Conservation (phyloP, 2,113 vertebrate species). For the Amazona vittata region DNA sequence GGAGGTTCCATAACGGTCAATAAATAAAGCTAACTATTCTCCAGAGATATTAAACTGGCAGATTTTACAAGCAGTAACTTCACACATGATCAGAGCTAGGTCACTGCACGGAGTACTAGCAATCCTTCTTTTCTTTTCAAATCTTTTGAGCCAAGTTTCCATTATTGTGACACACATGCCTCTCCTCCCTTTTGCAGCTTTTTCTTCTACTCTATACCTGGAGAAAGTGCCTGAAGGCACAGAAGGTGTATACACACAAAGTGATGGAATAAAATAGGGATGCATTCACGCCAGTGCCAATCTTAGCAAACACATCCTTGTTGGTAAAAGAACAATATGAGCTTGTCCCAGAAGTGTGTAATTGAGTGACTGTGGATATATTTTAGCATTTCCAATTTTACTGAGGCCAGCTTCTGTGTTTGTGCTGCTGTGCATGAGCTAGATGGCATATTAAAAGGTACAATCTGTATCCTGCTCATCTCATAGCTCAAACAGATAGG, state of each 20-base stretch:
- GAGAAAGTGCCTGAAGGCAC: not conserved
- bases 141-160: not conserved
- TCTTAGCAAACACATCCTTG: not conserved
- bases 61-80: slow-evolving; percentile 7
- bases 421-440: not conserved
- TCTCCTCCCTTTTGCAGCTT: not conserved
- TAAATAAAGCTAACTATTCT: not conserved
- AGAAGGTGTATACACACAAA: not conserved
- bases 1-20: not conserved
- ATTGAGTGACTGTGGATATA: not conserved
- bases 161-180: not conserved
- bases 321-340: not conserved
- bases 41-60: not conserved
- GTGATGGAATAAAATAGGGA: not conserved
- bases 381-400: not conserved
- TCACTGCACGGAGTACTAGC: not conserved
- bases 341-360: not conserved
- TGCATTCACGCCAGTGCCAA: not conserved
- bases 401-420: rapidly evolving
- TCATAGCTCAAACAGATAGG: not conserved
- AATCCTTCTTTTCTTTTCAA: not conserved
- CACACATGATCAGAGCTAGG: not conserved
- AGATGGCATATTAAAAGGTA: not conserved
- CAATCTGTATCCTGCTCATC: not conserved
- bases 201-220: not conserved